Percentiles rank a stretch among this genome's conserved stretches.
Evolutionary conservation across 1,140 invertebrate genomes (phyloP).

Genomic region (Stegodyphus dumicola): DNA sequence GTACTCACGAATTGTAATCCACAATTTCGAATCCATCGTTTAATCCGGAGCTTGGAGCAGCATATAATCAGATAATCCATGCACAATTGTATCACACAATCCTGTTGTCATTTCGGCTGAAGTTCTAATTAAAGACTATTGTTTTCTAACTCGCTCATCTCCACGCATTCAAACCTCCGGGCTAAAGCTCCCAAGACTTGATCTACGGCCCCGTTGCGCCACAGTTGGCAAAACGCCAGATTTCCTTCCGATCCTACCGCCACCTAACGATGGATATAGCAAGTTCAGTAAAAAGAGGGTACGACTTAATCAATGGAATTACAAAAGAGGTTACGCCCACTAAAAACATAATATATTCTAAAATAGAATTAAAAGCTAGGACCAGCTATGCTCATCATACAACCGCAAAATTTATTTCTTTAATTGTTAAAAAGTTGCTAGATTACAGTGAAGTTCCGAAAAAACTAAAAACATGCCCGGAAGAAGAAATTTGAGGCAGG

Average conservation of each 20-base stretch:
- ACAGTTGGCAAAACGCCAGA: conserved; percentile 36
- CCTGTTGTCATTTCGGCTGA: conserved; percentile 4
- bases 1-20: conserved; percentile 29
- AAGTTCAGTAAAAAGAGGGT: conserved; percentile 15
- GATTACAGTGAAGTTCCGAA: too few relatives aligned
- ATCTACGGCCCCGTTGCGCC: conserved; percentile 17
- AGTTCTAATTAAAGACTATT: conserved; percentile 1
- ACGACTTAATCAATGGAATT: conserved; percentile 43
- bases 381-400: too few relatives aligned
- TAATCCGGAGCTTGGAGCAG: conserved; percentile 7
- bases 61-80: background rate
- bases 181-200: conserved; percentile 10
- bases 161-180: background rate
- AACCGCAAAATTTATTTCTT: too few relatives aligned
- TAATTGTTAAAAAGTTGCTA: too few relatives aligned
- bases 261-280: background rate
- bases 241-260: conserved; percentile 11
- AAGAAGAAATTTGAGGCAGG: background rate
- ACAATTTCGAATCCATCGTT: background rate
- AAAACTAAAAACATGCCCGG: too few relatives aligned
- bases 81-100: background rate
- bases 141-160: background rate
- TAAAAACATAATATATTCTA: conserved; percentile 27
- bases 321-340: conserved; percentile 21
- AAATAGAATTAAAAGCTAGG: background rate